Percentiles rank a stretch among this genome's conserved stretches.
Conservation (phyloP, 2,113 vertebrate genomes). For the Rhagologus leucostigma region DNA sequence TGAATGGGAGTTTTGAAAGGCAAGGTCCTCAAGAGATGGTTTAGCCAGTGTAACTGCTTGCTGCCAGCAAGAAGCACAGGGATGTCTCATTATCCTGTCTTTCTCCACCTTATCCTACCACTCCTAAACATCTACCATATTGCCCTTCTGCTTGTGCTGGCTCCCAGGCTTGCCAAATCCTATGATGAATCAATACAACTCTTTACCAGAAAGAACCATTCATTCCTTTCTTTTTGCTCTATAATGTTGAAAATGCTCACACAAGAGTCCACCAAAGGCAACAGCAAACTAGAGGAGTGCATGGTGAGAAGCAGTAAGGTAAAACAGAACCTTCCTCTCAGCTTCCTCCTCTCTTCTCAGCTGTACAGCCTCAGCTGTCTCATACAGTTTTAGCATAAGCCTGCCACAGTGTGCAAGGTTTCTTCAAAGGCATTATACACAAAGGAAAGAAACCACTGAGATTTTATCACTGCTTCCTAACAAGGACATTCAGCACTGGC, state of each 20-base stretch:
- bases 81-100: neutral
- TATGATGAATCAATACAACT: neutral
- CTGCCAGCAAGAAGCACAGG: neutral
- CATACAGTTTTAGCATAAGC: neutral
- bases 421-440: neutral
- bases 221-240: neutral
- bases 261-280: neutral
- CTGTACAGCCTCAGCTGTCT: neutral
- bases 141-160: neutral
- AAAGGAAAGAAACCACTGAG: neutral
- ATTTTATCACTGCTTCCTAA: neutral
- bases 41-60: neutral
- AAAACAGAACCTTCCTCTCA: neutral
- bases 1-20: neutral
- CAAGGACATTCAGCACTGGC: neutral
- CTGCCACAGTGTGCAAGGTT: neutral
- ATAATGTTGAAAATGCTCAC: neutral
- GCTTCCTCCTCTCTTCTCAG: neutral
- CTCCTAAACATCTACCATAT: neutral
- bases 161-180: neutral
- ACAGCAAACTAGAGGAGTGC: neutral
- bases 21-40: neutral
- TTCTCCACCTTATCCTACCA: neutral
- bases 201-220: neutral
- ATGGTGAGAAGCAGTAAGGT: neutral